Evolutionary conservation across 2,113 vertebrate species (phyloP).

Genomic region (Blennius ocellaris): DNA sequence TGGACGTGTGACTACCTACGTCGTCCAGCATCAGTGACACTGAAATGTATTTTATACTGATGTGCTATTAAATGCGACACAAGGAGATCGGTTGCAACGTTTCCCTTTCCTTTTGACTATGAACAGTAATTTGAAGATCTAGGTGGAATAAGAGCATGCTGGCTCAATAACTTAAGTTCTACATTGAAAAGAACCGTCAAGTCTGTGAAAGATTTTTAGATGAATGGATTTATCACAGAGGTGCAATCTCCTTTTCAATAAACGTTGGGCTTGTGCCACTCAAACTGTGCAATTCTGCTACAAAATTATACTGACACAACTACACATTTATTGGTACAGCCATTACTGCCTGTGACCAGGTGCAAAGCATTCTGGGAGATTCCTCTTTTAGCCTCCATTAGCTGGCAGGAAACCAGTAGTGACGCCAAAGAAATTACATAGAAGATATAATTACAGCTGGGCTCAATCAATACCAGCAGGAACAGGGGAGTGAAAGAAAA

Average conservation of each 20-base stretch:
- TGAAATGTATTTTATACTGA: neutral
- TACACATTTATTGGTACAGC: slow-evolving; percentile 25
- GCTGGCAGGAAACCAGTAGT: slow-evolving; percentile 64
- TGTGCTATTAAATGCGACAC: neutral
- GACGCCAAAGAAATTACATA: slow-evolving; percentile 74
- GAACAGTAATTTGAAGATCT: slow-evolving; percentile 3
- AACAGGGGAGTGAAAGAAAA: slow-evolving; percentile 58
- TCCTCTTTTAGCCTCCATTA: slow-evolving; percentile 71
- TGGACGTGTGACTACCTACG: slow-evolving; percentile 3
- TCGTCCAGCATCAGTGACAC: neutral
- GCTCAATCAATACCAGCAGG: slow-evolving; percentile 74
- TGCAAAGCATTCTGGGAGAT: slow-evolving; percentile 66
- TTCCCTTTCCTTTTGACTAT: neutral
- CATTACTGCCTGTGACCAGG: slow-evolving; percentile 54
- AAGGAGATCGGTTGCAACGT: neutral
- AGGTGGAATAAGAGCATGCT: slow-evolving; percentile 5
- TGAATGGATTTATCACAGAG: neutral
- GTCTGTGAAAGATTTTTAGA: slow-evolving; percentile 28
- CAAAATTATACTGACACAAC: slow-evolving; percentile 31
- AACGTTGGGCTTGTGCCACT: slow-evolving; percentile 2
- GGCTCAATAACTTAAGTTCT: slow-evolving; percentile 28
- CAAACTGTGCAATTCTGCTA: slow-evolving; percentile 14
- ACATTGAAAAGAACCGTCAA: slow-evolving; percentile 28
- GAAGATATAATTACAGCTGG: slow-evolving; percentile 76
- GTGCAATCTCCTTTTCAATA: neutral